Evolutionary conservation across 2,797 vertebrate species (phyloP).

Genomic region (Muscicapa striata): DNA sequence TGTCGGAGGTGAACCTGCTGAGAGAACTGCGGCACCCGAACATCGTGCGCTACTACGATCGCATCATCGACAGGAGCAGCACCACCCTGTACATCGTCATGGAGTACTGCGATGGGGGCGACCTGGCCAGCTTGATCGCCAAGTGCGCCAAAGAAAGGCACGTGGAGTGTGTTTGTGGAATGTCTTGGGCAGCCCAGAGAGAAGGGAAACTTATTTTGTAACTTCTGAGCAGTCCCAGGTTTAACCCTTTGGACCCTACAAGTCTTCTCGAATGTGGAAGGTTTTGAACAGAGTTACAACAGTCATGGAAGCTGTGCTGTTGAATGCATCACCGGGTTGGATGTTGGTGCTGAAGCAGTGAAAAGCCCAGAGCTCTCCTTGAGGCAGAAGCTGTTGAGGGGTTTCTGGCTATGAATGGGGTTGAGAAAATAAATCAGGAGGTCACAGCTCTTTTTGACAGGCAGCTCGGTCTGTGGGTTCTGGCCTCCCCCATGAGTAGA

Average conservation of each 20-base stretch:
- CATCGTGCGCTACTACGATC: slow-evolving; percentile 93
- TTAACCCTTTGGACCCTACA: too few species aligned
- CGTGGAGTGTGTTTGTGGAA: neutral
- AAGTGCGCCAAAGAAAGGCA: slow-evolving; percentile 89
- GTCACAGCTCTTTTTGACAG: neutral
- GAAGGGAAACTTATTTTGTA: neutral
- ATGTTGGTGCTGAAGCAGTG: neutral
- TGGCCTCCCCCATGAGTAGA: neutral
- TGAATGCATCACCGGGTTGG: neutral
- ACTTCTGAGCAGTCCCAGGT: neutral
- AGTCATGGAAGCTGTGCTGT: rapidly evolving
- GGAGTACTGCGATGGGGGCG: slow-evolving; percentile 95
- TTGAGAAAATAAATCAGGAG: neutral
- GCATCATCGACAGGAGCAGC: slow-evolving; percentile 93
- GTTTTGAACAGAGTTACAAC: neutral
- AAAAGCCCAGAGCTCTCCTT: neutral
- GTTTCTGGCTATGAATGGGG: neutral
- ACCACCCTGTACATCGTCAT: slow-evolving; percentile 94
- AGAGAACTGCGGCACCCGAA: slow-evolving; percentile 93
- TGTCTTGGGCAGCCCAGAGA: too few species aligned
- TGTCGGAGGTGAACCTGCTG: slow-evolving; percentile 95
- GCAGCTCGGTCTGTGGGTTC: neutral
- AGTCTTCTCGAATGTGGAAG: rapidly evolving
- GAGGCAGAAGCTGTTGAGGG: neutral
- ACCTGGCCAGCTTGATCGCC: slow-evolving; percentile 88